Percentiles rank a stretch among this genome's conserved stretches.
These are phyloP conservation scores for Yponomeuta evonymella DNA, from an alignment of 2,888 invertebrate genomes.

Conservation along the genomic window DNA sequence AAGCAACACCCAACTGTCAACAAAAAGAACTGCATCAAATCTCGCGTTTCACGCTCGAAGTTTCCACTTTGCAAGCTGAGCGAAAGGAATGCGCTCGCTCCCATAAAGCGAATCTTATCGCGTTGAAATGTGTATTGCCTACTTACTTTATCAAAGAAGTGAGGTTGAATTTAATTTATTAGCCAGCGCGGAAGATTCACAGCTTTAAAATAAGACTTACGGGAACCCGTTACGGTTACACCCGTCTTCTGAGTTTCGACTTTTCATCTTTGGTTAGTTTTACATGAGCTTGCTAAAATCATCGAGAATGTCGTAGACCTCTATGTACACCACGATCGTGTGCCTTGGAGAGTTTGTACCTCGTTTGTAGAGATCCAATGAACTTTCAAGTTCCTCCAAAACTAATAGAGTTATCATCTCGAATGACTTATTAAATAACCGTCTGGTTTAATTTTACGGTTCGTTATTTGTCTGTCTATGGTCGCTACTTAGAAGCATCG, in stretches of 20 bases:
- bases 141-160: background rate
- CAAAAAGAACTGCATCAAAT: background rate
- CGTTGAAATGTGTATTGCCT: background rate
- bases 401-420: background rate
- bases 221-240: too few relatives aligned
- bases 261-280: too few relatives aligned
- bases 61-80: slow-evolving; percentile 3
- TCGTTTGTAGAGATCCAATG: too few relatives aligned
- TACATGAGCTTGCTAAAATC: too few relatives aligned
- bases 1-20: background rate
- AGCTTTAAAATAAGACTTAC: background rate
- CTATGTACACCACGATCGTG: too few relatives aligned
- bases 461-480: background rate
- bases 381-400: background rate
- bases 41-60: background rate
- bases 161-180: too few relatives aligned
- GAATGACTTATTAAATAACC: slow-evolving; percentile 3
- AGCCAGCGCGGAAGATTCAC: too few relatives aligned
- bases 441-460: slow-evolving; percentile 9
- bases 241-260: too few relatives aligned
- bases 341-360: too few relatives aligned
- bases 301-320: too few relatives aligned
- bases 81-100: background rate
- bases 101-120: background rate
- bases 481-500: background rate